Percentiles rank a stretch among this genome's conserved stretches.
These are phyloP conservation scores for Scylla paramamosain DNA, from an alignment of 1,140 invertebrate genomes.

Conservation along the genomic window DNA sequence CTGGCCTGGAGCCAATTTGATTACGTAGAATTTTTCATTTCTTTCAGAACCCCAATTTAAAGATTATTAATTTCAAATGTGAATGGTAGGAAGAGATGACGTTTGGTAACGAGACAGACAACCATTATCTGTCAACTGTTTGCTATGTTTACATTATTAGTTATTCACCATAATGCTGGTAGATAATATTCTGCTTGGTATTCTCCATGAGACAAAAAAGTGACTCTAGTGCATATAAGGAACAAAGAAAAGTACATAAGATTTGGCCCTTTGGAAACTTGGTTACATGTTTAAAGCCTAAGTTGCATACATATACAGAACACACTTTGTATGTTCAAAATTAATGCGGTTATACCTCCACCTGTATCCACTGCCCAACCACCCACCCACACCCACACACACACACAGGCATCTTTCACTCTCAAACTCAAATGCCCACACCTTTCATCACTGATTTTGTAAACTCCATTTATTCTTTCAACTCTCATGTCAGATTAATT, in stretches of 20 bases:
- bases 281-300: background rate
- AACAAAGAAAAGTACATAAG: background rate
- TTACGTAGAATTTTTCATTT: no score
- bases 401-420: background rate
- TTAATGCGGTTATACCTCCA: background rate
- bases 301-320: background rate
- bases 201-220: no score
- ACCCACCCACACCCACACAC: background rate
- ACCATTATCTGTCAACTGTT: background rate
- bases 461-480: background rate
- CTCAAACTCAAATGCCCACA: background rate
- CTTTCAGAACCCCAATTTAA: no score
- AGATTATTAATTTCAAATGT: background rate
- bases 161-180: background rate
- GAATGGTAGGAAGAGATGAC: background rate
- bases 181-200: background rate
- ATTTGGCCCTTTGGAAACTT: background rate
- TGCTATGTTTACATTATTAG: background rate
- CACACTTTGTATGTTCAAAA: background rate
- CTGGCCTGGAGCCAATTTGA: no score
- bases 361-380: background rate
- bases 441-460: background rate
- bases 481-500: background rate
- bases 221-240: background rate
- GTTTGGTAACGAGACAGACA: conserved; percentile 7